phyloP scores from a whole-genome alignment of 53 echinoderm and acorn worm species.

The Apostichopus leukothele region DNA sequence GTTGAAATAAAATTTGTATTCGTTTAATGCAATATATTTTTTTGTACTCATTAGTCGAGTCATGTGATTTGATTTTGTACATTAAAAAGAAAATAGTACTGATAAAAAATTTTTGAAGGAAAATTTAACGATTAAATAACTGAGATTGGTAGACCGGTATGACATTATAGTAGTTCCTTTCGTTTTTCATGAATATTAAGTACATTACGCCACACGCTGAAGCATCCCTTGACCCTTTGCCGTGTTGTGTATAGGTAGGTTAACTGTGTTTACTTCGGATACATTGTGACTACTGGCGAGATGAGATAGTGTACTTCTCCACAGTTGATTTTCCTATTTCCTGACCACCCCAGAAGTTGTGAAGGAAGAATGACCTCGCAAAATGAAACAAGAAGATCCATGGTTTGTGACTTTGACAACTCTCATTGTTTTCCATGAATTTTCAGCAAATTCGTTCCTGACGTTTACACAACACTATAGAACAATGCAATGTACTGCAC shows the following conservation, averaged over 20 bases:
- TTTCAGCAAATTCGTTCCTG: slow-evolving; percentile 25
- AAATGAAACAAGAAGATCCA: slow-evolving; percentile 46
- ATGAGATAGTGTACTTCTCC: neutral
- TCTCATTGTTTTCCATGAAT: slow-evolving; percentile 38
- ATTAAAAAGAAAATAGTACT: too few species aligned
- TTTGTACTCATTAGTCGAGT: too few species aligned
- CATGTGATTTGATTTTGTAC: too few species aligned
- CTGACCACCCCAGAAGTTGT: neutral
- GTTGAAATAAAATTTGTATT: too few species aligned
- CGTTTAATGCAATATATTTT: too few species aligned
- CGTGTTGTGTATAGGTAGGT: neutral
- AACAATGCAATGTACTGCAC: slow-evolving; percentile 35
- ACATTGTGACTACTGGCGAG: neutral
- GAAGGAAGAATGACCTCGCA: slow-evolving; percentile 29
- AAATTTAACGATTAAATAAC: too few species aligned
- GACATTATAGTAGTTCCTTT: neutral
- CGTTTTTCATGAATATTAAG: neutral
- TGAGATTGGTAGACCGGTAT: neutral
- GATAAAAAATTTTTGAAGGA: too few species aligned
- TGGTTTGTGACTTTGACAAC: slow-evolving; percentile 49
- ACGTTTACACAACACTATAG: slow-evolving; percentile 21
- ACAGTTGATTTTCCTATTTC: neutral
- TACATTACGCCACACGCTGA: neutral
- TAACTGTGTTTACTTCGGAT: neutral
- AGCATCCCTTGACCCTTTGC: slow-evolving; percentile 5